Base-by-base conservation (phyloP, 2,888 invertebrate species). In the Tetragonisca angustula region DNA sequence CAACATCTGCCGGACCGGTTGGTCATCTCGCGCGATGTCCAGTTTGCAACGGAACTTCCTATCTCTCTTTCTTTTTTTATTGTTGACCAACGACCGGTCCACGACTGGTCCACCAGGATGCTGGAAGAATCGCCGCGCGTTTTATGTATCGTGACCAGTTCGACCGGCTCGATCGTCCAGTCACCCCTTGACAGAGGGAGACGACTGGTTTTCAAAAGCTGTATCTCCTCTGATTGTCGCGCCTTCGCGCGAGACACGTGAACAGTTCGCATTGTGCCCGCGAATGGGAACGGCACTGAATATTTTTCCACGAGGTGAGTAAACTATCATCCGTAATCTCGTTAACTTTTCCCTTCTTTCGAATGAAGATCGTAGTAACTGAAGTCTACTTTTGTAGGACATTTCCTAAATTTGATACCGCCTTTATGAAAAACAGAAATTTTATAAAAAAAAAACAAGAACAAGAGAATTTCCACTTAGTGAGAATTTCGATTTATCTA, bases 1-100 rank as follows among this genome's bases (percentile, higher is more conserved):
- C 92, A 90, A 92, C 94, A 94, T 94, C 94, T 94, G 94, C 94
- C 92, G 88, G 91, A 91, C 93, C 94, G 93, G 93, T 92, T 91
- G 91, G 90, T 93, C 93, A 93, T 93, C 93, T 92, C 91, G 85
- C 87, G 88, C 84, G 76, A 91, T 92, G 91, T 92, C 93, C 93
- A 91, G 92, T 92, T 56, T 62, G 43, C 76, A 76, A 82, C 80
- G 79, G 69, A 76, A 76, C 74, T 13, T 64, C 21, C 19, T 36
- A 27, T 74, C 54, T 76, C 56, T 56, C 32, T 76, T 54, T 49
- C 24, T 4, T n/a, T 68, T 24, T 79, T 80, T 84, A 85, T 85
- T 79, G 65, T 79, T 71, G 81, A 21, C 64, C 81, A 83, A 76
- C 81, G 89, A 91, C 90, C 92, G 92, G 92, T 92, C 89, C 88